Percentiles rank a stretch among this genome's conserved stretches.
Evolutionary conservation across 2,113 vertebrate species (phyloP).

Genomic region (Hippocampus barbouri): DNA sequence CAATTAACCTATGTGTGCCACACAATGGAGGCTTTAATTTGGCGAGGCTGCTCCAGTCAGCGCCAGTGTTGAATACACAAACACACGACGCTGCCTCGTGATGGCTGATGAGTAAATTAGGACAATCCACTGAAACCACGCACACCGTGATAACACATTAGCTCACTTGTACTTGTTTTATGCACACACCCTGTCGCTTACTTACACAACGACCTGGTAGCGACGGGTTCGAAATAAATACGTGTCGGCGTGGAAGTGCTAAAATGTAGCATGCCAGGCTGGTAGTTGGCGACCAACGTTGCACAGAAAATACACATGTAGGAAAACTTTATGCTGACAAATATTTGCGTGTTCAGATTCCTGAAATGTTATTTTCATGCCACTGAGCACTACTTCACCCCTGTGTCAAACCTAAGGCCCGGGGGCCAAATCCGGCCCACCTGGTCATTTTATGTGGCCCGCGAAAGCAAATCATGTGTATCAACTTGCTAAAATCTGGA

Average conservation of each 20-base stretch:
- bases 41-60: slow-evolving; percentile 5
- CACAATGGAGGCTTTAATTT: slow-evolving; percentile 37
- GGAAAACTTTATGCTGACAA: not conserved
- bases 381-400: not conserved
- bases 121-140: slow-evolving; percentile 24
- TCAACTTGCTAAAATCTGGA: no score
- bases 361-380: not conserved
- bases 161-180: slow-evolving; percentile 16
- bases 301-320: no score
- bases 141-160: slow-evolving; percentile 27
- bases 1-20: slow-evolving; percentile 6
- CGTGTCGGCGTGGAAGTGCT: no score
- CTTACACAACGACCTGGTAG: not conserved
- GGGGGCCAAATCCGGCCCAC: no score
- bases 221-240: not conserved
- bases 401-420: not conserved
- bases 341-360: not conserved
- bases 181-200: slow-evolving; percentile 20
- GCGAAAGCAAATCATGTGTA: no score
- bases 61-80: slow-evolving; percentile 10
- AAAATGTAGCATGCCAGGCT: not conserved
- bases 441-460: no score
- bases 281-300: not conserved
- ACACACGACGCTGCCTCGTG: slow-evolving; percentile 20
- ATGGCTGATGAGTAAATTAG: slow-evolving; percentile 14